A percentile compares a stretch with the other conserved stretches of the same genome.
Conservation (phyloP, 2,113 vertebrate genomes). For the Octodon degus region DNA sequence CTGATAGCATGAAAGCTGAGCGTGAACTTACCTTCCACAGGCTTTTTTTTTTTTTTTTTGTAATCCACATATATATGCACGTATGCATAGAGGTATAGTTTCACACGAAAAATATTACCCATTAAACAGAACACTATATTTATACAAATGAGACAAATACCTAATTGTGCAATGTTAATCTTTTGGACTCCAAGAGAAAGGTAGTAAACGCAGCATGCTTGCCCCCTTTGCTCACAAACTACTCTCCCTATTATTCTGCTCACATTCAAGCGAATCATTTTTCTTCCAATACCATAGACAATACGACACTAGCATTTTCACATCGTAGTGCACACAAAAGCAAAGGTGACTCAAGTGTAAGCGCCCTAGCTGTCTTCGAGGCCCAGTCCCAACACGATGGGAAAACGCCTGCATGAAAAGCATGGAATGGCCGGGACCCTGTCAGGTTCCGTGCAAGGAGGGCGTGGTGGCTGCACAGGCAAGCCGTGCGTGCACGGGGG, state of each 20-base stretch:
- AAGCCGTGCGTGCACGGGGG: neutral
- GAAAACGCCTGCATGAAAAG: constrained; percentile 2
- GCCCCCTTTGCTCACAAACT: neutral
- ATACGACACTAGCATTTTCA: neutral
- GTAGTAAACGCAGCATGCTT: neutral
- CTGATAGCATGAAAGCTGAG: neutral
- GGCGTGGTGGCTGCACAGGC: neutral
- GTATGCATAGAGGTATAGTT: neutral
- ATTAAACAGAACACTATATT: neutral
- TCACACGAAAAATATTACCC: neutral
- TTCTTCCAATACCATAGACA: constrained; percentile 15
- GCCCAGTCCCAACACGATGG: neutral
- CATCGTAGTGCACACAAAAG: neutral
- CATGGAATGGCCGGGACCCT: neutral
- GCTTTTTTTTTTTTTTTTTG: neutral
- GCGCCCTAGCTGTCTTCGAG: constrained; percentile 1
- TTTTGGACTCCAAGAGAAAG: neutral
- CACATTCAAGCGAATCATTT: neutral
- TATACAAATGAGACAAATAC: constrained; percentile 9
- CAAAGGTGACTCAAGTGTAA: neutral
- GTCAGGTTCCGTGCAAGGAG: neutral
- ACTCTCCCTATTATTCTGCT: neutral
- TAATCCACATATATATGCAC: neutral
- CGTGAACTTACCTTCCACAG: neutral
- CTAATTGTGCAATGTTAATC: neutral